A percentile compares a stretch with the other conserved stretches of the same genome.
Conservation (phyloP, 1,140 invertebrate genomes). For the Pachyrhynchus sulphureomaculatus region DNA sequence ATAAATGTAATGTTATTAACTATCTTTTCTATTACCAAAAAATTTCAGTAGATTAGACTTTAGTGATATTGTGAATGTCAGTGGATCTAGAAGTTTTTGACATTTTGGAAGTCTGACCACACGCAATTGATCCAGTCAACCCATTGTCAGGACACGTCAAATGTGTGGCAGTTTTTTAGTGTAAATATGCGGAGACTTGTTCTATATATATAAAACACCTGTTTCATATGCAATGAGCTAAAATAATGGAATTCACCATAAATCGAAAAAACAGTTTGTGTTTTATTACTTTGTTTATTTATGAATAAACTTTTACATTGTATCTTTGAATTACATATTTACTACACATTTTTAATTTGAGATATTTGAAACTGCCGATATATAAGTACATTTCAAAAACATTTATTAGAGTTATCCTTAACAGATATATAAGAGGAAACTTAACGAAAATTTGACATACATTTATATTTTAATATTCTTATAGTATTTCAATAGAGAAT, state of each 20-base stretch:
- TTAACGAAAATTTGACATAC: conserved; percentile 19
- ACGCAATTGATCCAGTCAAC: no score
- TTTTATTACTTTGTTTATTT: conserved; percentile 21
- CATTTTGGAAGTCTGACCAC: no score
- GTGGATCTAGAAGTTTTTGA: no score
- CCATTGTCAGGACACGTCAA: no score
- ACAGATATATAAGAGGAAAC: conserved; percentile 14
- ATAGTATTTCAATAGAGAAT: not conserved
- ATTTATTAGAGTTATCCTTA: conserved; percentile 28
- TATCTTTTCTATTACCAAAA: no score
- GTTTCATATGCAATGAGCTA: no score
- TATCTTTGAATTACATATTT: conserved; percentile 26
- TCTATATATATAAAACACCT: no score
- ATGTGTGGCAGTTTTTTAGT: no score
- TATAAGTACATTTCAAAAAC: conserved; percentile 32
- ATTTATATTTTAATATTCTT: conserved; percentile 6
- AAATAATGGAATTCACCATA: not conserved
- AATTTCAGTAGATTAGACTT: no score
- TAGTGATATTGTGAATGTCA: no score
- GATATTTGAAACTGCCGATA: conserved; percentile 27
- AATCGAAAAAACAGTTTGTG: conserved; percentile 2
- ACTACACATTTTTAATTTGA: conserved; percentile 27
- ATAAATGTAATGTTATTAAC: no score
- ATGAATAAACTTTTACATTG: conserved; percentile 28
- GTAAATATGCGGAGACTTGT: no score